Evolutionary conservation across 2,113 vertebrate species (phyloP).

Genomic region (Hystrix brachyura): DNA sequence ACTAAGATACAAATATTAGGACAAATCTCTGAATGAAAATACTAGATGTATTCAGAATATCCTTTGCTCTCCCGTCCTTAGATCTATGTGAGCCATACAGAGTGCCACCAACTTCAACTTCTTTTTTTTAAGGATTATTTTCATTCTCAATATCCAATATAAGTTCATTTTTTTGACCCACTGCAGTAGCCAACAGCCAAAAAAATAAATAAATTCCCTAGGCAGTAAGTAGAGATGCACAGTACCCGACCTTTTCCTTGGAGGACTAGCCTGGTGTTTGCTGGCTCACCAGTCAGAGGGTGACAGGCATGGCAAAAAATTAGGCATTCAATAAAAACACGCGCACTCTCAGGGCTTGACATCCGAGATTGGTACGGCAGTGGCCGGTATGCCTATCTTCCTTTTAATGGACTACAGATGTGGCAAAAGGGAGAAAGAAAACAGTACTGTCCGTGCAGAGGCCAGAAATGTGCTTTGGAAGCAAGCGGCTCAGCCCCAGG

Average conservation of each 20-base stretch:
- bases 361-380: background rate
- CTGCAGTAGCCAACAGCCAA: background rate
- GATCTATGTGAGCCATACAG: background rate
- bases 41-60: background rate
- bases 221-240: background rate
- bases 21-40: background rate
- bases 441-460: background rate
- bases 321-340: background rate
- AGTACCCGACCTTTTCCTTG: background rate
- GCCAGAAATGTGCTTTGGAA: background rate
- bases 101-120: background rate
- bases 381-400: background rate
- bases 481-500: background rate
- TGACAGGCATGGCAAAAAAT: background rate
- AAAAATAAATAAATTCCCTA: background rate
- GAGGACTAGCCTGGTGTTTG: background rate
- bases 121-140: constrained; percentile 32
- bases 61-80: background rate
- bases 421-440: background rate
- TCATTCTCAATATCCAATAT: background rate
- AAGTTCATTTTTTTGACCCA: background rate
- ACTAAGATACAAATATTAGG: background rate
- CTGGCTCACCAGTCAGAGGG: background rate
- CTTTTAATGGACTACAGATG: background rate
- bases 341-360: background rate